Base-by-base conservation (phyloP, 2,113 vertebrate species). In the Atherinomorus stipes region DNA sequence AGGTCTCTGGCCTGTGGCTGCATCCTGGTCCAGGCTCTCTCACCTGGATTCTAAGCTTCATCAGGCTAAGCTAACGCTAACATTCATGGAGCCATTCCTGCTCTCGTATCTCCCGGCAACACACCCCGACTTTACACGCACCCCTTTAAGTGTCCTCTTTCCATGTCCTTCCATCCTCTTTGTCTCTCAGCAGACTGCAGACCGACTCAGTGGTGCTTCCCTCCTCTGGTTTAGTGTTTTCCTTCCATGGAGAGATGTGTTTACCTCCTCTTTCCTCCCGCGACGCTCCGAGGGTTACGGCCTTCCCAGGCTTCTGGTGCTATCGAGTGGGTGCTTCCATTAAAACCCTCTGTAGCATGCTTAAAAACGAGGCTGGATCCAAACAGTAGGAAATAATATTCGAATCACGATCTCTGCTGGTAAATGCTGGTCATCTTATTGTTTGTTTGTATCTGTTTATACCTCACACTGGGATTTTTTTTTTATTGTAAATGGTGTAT, bases 381-480 rank as follows among this genome's bases (percentile, higher is more conserved):
- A 77, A 84, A 83, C 78, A 78, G 74, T 71, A 76, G 81, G 81
- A 70, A 80, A 83, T 69, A 64, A 69, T 76, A 75, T 74, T 59
- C 58, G 67, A 61, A 69, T 85, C 71, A 81, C 28, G 83, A 74
- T 89, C 64, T 90, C 71, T 88, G 73, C 81, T 84, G 76, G 81
- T 86, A 80, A 89, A 89, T 92, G 88, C 88, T 90, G 87, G 89
- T 88, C 74, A 83, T 87, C 80, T 83, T 71, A 31, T 85, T 86
- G 51, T 84, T 73, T 85, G 42, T 81, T 66, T 83, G 34, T 88
- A 40, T 83, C 73, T 80, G 85, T 71, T 87, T 74, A 92, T 94
- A 95, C 95, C 95, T 96, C 94, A 94, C 82, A 92, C 94, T 94
- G 85, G 88, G 93, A 90, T 85, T 81, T 83, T 80, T 54, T 81